Conservation (phyloP, 2,113 vertebrate species). For the Eptesicus fuscus region DNA sequence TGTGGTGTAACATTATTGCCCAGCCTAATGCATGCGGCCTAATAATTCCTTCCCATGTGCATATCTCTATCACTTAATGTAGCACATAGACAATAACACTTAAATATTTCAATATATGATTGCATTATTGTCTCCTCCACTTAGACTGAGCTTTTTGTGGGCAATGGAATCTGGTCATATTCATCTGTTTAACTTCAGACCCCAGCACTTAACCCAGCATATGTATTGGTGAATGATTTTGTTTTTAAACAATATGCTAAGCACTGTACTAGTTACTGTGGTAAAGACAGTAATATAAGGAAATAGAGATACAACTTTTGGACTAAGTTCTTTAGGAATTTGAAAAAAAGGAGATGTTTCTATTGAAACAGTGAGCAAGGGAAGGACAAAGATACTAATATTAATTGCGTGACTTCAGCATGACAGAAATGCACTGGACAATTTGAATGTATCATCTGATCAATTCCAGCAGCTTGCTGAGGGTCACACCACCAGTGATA, state of each 20-base stretch:
- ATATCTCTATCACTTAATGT: neutral
- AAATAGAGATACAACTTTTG: neutral
- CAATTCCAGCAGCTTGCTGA: neutral
- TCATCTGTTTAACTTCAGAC: neutral
- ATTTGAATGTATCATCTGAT: neutral
- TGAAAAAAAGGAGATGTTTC: neutral
- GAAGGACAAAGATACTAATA: neutral
- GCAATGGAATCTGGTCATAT: neutral
- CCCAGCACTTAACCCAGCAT: neutral
- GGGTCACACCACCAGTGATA: neutral
- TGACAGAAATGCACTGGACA: neutral
- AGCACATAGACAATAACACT: neutral
- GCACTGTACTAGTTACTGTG: neutral
- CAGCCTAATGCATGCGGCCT: neutral
- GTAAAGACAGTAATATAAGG: neutral
- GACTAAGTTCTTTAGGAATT: neutral
- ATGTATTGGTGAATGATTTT: neutral
- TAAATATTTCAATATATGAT: constrained; percentile 3
- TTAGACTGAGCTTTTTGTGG: neutral
- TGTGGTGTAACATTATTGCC: neutral
- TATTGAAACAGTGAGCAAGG: neutral
- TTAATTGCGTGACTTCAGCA: neutral
- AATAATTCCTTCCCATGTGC: neutral
- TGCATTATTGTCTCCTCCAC: neutral
- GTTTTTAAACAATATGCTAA: neutral